These are phyloP conservation scores for Peromyscus polionotus DNA, from an alignment of 2,113 vertebrate genomes.

Conservation along the genomic window DNA sequence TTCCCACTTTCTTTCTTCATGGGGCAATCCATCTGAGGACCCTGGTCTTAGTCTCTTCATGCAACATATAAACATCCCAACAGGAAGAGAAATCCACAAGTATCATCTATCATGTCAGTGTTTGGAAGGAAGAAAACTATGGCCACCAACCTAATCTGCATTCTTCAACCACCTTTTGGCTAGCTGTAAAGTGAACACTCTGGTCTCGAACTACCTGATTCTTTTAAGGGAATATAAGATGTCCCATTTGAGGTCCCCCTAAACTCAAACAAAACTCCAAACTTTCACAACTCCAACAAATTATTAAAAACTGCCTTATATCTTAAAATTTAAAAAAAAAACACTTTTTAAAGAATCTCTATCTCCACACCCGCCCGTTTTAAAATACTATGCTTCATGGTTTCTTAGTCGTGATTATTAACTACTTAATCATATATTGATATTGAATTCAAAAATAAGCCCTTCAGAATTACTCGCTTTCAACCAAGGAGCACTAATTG, in stretches of 20 bases:
- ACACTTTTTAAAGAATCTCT: neutral
- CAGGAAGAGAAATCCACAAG: neutral
- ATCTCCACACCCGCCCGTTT: neutral
- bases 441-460: slow-evolving; percentile 74
- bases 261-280: neutral
- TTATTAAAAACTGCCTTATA: neutral
- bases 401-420: slow-evolving; percentile 74
- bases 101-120: rapidly evolving
- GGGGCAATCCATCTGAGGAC: neutral
- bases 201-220: neutral
- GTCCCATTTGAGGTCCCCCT: neutral
- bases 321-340: slow-evolving; percentile 37
- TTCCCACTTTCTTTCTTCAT: neutral
- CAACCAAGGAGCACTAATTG: slow-evolving; percentile 9
- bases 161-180: neutral
- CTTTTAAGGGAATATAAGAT: neutral
- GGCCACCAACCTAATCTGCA: neutral
- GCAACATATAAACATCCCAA: neutral
- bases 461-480: slow-evolving; percentile 72
- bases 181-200: neutral
- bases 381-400: slow-evolving; percentile 78
- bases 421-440: slow-evolving; percentile 73
- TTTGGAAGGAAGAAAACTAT: neutral
- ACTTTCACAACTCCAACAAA: neutral
- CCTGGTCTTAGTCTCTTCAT: neutral